A percentile compares a stretch with the other conserved stretches of the same genome.
phyloP scores from a whole-genome alignment of 2,888 invertebrate species.

The Slavum lentiscoides region DNA sequence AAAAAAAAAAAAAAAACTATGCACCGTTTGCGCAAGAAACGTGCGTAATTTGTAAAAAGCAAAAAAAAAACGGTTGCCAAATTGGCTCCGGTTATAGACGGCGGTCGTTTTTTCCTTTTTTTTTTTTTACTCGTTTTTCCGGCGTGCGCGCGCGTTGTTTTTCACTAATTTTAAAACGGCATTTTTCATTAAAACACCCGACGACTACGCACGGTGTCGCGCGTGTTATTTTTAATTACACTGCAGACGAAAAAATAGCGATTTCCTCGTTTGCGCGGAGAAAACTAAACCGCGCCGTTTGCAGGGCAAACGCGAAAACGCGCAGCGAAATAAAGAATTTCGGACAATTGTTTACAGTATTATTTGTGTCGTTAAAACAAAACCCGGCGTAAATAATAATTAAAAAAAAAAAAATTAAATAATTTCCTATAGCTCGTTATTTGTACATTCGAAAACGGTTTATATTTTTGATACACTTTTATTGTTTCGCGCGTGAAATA shows the following conservation, averaged over 20 bases:
- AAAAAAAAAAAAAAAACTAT: too few relatives aligned
- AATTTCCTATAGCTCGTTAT: too few relatives aligned
- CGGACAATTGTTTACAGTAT: too few relatives aligned
- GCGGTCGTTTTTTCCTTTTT: neutral
- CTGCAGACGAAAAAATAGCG: neutral
- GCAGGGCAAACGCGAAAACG: too few relatives aligned
- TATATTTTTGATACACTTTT: too few relatives aligned
- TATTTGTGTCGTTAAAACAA: too few relatives aligned
- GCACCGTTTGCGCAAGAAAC: neutral
- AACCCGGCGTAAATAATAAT: too few relatives aligned
- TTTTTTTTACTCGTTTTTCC: neutral
- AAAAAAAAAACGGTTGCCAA: slow-evolving; percentile 7
- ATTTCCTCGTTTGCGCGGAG: neutral
- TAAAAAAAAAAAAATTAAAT: too few relatives aligned
- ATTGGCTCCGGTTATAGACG: neutral
- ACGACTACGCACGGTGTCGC: neutral
- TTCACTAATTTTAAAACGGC: slow-evolving; percentile 10
- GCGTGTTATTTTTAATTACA: slow-evolving; percentile 34
- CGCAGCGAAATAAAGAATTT: too few relatives aligned
- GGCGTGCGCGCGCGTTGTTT: neutral
- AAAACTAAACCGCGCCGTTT: too few relatives aligned
- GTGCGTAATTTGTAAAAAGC: neutral
- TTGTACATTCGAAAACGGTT: too few relatives aligned
- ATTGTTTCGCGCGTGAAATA: too few relatives aligned
- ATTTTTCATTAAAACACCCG: slow-evolving; percentile 18